These are phyloP conservation scores for Herpetotheres cachinnans DNA, from an alignment of 2,113 vertebrate genomes.

Conservation along the genomic window DNA sequence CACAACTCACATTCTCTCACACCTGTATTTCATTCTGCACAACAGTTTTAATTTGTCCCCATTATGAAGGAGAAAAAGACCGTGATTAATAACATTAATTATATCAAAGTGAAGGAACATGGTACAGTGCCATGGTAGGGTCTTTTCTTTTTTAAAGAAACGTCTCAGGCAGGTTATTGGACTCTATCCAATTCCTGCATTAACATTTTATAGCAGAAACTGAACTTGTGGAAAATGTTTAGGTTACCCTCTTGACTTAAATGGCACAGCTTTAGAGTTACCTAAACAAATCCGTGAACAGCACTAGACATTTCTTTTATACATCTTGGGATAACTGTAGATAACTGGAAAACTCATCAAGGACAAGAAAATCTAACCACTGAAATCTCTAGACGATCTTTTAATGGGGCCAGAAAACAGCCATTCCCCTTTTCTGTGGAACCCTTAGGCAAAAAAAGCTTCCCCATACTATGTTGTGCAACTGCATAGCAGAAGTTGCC, in stretches of 20 bases:
- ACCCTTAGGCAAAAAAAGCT: background rate
- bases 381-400: background rate
- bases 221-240: constrained; percentile 42
- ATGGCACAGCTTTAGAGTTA: constrained; percentile 5
- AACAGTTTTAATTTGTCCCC: background rate
- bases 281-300: constrained; percentile 26
- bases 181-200: constrained; percentile 28
- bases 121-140: background rate
- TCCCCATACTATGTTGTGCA: fast-evolving
- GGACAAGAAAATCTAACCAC: background rate
- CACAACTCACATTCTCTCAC: background rate
- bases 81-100: background rate
- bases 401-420: background rate
- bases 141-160: background rate
- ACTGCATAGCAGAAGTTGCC: background rate
- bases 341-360: background rate
- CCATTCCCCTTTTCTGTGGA: background rate
- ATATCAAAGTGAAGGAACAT: background rate
- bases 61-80: background rate
- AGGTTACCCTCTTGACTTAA: constrained; percentile 18
- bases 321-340: background rate
- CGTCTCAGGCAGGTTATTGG: background rate
- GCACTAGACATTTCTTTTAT: background rate
- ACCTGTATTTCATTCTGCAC: background rate
- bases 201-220: constrained; percentile 35